A percentile compares a stretch with the other conserved stretches of the same genome.
Conservation (phyloP, 2,888 invertebrate genomes). For the Melieria crassipennis region DNA sequence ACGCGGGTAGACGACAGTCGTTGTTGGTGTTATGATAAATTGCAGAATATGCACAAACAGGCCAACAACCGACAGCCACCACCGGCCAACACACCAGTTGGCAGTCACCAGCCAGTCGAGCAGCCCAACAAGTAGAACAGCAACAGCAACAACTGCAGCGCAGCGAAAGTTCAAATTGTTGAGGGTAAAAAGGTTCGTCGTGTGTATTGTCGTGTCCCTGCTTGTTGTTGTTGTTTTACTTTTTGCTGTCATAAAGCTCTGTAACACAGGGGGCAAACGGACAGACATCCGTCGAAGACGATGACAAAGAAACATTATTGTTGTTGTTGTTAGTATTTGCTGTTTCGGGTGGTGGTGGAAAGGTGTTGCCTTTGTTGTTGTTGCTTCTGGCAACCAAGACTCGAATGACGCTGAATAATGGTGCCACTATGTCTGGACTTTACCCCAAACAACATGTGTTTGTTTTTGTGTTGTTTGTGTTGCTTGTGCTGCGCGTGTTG, state of each 20-base stretch:
- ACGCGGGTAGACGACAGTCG: too few species aligned
- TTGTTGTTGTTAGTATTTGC: too few species aligned
- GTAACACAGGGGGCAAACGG: too few species aligned
- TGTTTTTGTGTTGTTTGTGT: constrained; percentile 22
- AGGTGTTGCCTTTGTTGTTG: too few species aligned
- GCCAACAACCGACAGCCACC: background rate
- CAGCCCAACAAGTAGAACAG: background rate
- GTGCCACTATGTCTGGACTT: constrained; percentile 47
- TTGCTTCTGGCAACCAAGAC: too few species aligned
- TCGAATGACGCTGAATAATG: constrained; percentile 40
- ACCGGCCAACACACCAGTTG: constrained; percentile 16
- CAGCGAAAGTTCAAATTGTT: constrained; percentile 25
- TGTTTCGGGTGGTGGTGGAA: too few species aligned
- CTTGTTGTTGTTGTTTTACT: too few species aligned
- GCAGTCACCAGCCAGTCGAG: constrained; percentile 2
- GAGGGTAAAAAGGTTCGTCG: constrained; percentile 12
- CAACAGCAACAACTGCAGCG: background rate
- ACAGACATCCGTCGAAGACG: too few species aligned
- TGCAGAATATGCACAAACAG: constrained; percentile 18
- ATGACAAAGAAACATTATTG: too few species aligned
- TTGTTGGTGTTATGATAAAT: constrained; percentile 24
- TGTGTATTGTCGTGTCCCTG: too few species aligned
- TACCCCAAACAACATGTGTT: constrained; percentile 35
- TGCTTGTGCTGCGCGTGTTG: constrained; percentile 16
- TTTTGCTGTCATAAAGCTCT: too few species aligned